Evolutionary conservation across 2,113 vertebrate genomes (phyloP).

Genomic region (Naja naja): DNA sequence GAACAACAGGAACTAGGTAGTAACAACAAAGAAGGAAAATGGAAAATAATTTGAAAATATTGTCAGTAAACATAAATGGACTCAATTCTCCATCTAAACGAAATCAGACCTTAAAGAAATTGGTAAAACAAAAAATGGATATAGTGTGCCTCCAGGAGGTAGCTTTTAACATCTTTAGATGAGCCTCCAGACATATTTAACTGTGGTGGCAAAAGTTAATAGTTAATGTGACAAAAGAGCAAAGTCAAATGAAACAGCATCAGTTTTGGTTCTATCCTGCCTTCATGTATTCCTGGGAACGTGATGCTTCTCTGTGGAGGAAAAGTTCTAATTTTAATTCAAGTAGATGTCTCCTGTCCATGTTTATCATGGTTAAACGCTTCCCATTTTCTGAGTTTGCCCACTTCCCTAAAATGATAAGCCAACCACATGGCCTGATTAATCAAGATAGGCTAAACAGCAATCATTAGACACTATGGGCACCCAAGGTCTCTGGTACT

Average conservation of each 20-base stretch:
- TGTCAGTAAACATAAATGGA: too few relatives aligned
- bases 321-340: neutral
- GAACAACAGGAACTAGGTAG: too few relatives aligned
- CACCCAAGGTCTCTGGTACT: neutral
- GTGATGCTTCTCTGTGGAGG: neutral
- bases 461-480: neutral
- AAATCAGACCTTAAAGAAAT: too few relatives aligned
- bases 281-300: neutral
- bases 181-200: neutral
- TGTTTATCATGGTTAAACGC: neutral
- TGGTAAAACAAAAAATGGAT: too few relatives aligned
- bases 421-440: neutral
- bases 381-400: neutral
- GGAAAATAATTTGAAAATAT: too few relatives aligned
- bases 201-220: neutral
- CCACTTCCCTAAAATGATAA: neutral
- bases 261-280: neutral
- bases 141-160: too few relatives aligned
- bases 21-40: too few relatives aligned
- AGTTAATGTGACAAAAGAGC: neutral
- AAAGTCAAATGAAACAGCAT: neutral
- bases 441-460: neutral
- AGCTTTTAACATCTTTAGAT: neutral
- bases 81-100: too few relatives aligned
- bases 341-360: neutral